Base-by-base conservation (phyloP, 2,113 vertebrate species). In the Tamias sibiricus region DNA sequence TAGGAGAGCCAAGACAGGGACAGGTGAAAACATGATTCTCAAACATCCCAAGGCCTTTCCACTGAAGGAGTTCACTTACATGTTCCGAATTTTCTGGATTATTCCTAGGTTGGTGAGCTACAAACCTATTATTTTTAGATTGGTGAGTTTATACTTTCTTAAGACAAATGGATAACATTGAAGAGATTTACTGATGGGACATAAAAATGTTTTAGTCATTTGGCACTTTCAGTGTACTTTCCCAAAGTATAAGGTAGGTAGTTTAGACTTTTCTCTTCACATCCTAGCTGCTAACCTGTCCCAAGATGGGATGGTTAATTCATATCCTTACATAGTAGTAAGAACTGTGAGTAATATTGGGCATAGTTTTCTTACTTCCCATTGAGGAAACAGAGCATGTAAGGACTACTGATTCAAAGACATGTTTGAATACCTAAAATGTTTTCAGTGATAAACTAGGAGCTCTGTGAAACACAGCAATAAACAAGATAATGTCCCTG, bases 251-350 rank as follows among this genome's bases (percentile, higher is more conserved):
- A 99, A 99, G 59, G 59, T 96, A 99, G 99, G 79, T 99, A 97
- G 98, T 99, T 99, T 84, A 99, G 98, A 7, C 98, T 98, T 95
- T 99, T 99, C 47, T 59, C 90, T 80, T 92, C 93, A 95, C 99
- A 99, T 75, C 99, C 99, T 16, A 98, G 98, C 6, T 6, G 87
- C 57, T 99, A 99, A 44, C 99, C 99, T 95, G 87, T 97, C 93
- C 98, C 86, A 97, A 99, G 99, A 98, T 98, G 99, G 66, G 99
- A 95, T 24, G 99, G 99, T 96, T 99, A 99, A 0, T 99, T 99
- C 99, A 99, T 99, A 97, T 99, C 99, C 99, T 99, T 97, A 81
- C 98, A 98, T 79, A 94, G 95, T 97, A 77, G 95, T 9, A 81
- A 16, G 13, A 88, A 92, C 12, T 69, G 7, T 96, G 40, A 69